Percentiles rank a stretch among this genome's conserved stretches.
Evolutionary conservation across 2,113 vertebrate species (phyloP).

Genomic region (Murina feae): DNA sequence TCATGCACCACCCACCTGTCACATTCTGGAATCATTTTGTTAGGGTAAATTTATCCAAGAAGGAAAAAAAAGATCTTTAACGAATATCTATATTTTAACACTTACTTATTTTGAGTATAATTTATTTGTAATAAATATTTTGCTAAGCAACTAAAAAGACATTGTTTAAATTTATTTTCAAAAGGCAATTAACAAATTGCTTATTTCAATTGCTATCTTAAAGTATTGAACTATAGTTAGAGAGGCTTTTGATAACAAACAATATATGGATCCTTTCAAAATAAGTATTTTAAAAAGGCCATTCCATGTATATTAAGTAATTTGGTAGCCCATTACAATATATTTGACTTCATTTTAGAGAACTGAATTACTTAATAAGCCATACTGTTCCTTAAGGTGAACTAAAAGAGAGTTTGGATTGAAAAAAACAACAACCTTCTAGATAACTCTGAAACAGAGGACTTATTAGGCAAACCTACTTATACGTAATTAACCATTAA

Average conservation of each 20-base stretch:
- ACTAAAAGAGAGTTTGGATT: slow-evolving; percentile 43
- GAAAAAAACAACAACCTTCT: not conserved
- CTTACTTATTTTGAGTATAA: slow-evolving; percentile 48
- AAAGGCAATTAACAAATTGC: slow-evolving; percentile 2
- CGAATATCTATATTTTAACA: slow-evolving; percentile 34
- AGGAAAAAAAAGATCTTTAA: not conserved
- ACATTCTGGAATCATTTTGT: slow-evolving; percentile 77
- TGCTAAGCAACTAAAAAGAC: not conserved
- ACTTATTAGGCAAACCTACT: slow-evolving; percentile 80
- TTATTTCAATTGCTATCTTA: not conserved
- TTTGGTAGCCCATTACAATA: slow-evolving; percentile 45
- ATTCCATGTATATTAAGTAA: not conserved
- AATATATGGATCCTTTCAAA: not conserved
- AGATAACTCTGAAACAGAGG: slow-evolving; percentile 64
- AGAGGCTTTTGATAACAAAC: not conserved
- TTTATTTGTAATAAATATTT: slow-evolving; percentile 45
- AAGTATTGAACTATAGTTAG: slow-evolving; percentile 5
- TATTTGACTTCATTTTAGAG: slow-evolving; percentile 67
- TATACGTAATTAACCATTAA: slow-evolving; percentile 76
- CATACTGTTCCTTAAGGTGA: slow-evolving; percentile 67
- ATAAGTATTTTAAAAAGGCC: not conserved
- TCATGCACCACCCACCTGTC: slow-evolving; percentile 77
- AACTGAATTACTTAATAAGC: slow-evolving; percentile 70
- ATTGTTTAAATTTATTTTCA: slow-evolving; percentile 31
- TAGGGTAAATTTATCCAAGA: slow-evolving; percentile 67